These are phyloP conservation scores for Hycleus phaleratus DNA, from an alignment of 1,140 invertebrate species.

Conservation along the genomic window DNA sequence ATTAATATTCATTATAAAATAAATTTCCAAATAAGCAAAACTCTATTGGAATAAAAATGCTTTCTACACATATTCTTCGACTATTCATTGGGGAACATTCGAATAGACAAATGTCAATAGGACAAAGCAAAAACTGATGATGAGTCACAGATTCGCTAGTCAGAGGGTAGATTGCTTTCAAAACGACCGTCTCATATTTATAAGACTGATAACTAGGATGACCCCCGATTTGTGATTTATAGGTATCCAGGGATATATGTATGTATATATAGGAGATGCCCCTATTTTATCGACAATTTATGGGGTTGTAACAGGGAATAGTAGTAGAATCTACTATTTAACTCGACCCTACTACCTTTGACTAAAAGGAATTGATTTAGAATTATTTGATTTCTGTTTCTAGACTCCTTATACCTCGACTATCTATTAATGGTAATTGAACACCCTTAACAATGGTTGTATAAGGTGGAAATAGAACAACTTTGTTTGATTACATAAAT, in stretches of 20 bases:
- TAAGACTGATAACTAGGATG: conserved; percentile 26
- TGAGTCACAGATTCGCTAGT: conserved; percentile 18
- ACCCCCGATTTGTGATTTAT: conserved; percentile 29
- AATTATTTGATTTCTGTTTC: too few relatives aligned
- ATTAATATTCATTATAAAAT: neutral
- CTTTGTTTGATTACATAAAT: conserved; percentile 23
- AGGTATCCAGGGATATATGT: conserved; percentile 15
- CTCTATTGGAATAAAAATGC: too few relatives aligned
- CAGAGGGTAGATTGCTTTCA: conserved; percentile 19
- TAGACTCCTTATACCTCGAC: too few relatives aligned
- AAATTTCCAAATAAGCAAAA: too few relatives aligned
- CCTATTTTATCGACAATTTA: conserved; percentile 22
- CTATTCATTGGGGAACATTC: too few relatives aligned
- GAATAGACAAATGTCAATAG: conserved; percentile 16
- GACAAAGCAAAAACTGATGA: conserved; percentile 10
- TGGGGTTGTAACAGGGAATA: neutral
- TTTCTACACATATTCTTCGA: too few relatives aligned
- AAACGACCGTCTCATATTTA: conserved; percentile 21
- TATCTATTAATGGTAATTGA: too few relatives aligned
- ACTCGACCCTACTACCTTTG: too few relatives aligned
- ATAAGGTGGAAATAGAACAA: neutral
- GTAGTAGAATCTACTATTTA: neutral
- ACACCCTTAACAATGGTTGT: too few relatives aligned
- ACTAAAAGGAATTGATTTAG: too few relatives aligned
- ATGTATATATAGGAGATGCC: conserved; percentile 7